Base-by-base conservation (phyloP, 2,797 vertebrate species). In the Phrynocephalus vlangalii region DNA sequence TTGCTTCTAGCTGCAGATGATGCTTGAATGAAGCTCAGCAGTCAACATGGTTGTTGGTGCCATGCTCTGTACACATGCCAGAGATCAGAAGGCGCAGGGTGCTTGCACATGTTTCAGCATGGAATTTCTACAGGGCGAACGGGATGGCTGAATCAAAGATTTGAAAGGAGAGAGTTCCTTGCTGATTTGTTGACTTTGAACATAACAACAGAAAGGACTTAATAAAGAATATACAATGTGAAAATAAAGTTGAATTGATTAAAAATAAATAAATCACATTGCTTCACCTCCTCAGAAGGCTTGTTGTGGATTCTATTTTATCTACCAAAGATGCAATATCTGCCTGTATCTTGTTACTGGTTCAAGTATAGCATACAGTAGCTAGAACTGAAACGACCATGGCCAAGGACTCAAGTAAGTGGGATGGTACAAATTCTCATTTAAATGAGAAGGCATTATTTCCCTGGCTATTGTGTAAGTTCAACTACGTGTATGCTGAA, bases 241-340 rank as follows among this genome's bases (percentile, higher is more conserved):
- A 50, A 85, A 79, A 83, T 90, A 83, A 78, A 93, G 83, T 86
- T 85, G 93, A 87, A 92, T 93, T 89, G 90, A 80, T 89, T 92
- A 44, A 44, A 44, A 44, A 44, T 44, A 44, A 44, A 44, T 44
- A 91, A 93, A 90, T 89, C 79, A 90, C 85, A 85, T 93, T 33
- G 88, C 94, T 88, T 94, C 83, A 87, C 44, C 88, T 50, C 90
- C 84, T 85, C 90, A 89, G 89, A 87, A 84, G 70, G 87, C 89
- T 48, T 7, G 76, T 86, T 87, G 89, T 87, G 92, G 89, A 86
- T 22, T 75, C 87, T 60, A 50, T 28, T 50, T 66, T 9, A 83
- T n/a, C 63, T 91, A 68, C n/a, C 28, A 77, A 44, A 84, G 82
- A 79, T 83, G 66, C 2, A 73, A 84, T 86, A 56, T 67, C 6